Evolutionary conservation across 92 coral and sea anemone genomes (phyloP), one percentile per base, ranked within the genome.

Genomic region (Heliopora coerulea): DNA sequence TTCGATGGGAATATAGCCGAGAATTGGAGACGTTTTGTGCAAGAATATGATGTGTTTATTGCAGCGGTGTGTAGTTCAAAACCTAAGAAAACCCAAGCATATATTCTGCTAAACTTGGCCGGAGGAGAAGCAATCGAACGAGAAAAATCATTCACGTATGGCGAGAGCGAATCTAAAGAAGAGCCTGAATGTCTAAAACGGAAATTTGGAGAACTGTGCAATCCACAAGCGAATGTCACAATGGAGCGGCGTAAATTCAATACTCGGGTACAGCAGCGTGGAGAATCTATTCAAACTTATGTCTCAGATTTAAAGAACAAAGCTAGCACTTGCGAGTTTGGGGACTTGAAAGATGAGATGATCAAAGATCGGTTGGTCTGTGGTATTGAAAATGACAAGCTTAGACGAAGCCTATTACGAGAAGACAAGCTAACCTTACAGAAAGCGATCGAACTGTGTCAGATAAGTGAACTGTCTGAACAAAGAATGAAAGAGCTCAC

Each of bases 231-330:
- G 31, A 70, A 70, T 34, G 80, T 75, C 9, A 75, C 68, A 18
- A 75, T 75, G 69, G 80, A 75, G 19, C 69, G 59, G 48, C 70
- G 37, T 41, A 75, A 75, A 25, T 75, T 35, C 39, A 59, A 75
- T 30, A 59, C 70, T 18, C 37, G 80, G 17, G 68, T 59, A 40
- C 70, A 37, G 44, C 58, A 75, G 48, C 70, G 57, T 28, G 80
- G 72, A 0, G 80, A 75, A 44, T 24, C 59, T 13, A 23, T 75
- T 75, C 80, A 75, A 59, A 11, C 80, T 25, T 75, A 37, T 30
- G 40, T 75, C 54, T 17, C 70, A 0, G 58, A 75, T 21, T 59
- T 39, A 34, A 75, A 49, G 30, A 75, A 75, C 18, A 74, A 74
- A 39, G 69, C 80, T 11, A 74, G 69, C 49, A 42, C 80, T 24